These are phyloP conservation scores for Nyctalus aviator DNA, from an alignment of 2,797 vertebrate species.

Conservation along the genomic window DNA sequence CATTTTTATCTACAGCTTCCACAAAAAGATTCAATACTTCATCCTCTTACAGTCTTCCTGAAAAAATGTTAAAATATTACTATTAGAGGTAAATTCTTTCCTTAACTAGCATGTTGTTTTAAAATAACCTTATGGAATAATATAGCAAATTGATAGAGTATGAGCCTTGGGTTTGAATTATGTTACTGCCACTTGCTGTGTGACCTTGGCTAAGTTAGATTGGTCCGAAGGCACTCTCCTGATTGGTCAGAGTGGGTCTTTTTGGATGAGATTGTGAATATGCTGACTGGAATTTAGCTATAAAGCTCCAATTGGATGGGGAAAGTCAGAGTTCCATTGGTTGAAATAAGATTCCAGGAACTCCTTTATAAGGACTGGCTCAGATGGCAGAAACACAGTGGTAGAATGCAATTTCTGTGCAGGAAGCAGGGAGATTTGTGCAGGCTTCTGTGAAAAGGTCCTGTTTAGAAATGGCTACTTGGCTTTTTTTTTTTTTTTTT, in stretches of 20 bases:
- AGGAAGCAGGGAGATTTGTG: not conserved
- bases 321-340: no score
- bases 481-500: no score
- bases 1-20: not conserved
- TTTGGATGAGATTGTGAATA: no score
- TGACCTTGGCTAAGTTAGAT: not conserved
- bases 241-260: not conserved
- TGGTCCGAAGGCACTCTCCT: not conserved
- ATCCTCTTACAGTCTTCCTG: not conserved
- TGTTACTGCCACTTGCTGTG: not conserved
- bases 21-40: not conserved
- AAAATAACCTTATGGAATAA: not conserved
- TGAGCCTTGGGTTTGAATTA: not conserved
- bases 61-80: slow-evolving; percentile 45
- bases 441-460: not conserved
- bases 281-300: not conserved
- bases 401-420: not conserved
- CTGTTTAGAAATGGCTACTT: not conserved
- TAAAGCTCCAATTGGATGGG: not conserved
- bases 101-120: not conserved
- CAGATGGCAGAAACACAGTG: not conserved
- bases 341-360: no score
- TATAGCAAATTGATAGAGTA: not conserved
- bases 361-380: no score
- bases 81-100: not conserved